Percentiles rank a stretch among this genome's conserved stretches.
phyloP scores from a whole-genome alignment of 37 sponge, comb jelly and placozoan species.

The Trichoplax adhaerens region DNA sequence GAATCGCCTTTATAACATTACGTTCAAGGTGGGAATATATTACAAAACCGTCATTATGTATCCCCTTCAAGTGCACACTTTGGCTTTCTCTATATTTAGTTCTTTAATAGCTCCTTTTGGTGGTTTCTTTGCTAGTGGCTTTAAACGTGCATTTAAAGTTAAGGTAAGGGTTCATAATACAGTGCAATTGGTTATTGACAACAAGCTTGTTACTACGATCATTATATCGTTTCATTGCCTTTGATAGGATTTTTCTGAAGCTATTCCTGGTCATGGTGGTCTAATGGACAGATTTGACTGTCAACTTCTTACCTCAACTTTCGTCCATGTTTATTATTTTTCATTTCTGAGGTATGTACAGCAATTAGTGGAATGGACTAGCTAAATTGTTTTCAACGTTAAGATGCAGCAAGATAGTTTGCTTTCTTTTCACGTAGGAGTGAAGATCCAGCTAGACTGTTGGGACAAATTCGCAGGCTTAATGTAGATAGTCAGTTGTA shows the following conservation, averaged over 20 bases:
- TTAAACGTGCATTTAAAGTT: conserved; percentile 87
- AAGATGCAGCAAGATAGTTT: no score
- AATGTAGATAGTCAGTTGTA: no score
- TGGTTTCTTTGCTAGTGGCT: conserved; percentile 97
- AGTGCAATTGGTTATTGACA: background rate
- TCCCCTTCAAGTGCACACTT: conserved; percentile 67
- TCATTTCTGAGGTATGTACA: conserved; percentile 60
- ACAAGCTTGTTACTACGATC: background rate
- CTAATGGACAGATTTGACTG: conserved; percentile 92
- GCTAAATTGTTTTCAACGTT: no score
- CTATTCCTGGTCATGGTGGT: conserved; percentile 98
- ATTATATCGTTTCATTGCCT: background rate
- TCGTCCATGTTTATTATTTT: conserved; percentile 82
- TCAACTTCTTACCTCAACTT: conserved; percentile 87
- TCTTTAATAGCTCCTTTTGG: conserved; percentile 97
- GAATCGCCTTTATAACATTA: no score
- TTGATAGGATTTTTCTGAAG: conserved; percentile 73
- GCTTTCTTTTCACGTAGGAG: no score
- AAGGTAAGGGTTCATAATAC: conserved; percentile 35
- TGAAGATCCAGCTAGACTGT: no score
- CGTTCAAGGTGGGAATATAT: conserved; percentile 1
- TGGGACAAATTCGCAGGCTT: no score
- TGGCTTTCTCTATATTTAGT: conserved; percentile 69
- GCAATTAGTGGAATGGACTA: no score
- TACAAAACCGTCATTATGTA: conserved; percentile 2